Conservation (phyloP, 2,888 invertebrate species). For the Unio delphinus region DNA sequence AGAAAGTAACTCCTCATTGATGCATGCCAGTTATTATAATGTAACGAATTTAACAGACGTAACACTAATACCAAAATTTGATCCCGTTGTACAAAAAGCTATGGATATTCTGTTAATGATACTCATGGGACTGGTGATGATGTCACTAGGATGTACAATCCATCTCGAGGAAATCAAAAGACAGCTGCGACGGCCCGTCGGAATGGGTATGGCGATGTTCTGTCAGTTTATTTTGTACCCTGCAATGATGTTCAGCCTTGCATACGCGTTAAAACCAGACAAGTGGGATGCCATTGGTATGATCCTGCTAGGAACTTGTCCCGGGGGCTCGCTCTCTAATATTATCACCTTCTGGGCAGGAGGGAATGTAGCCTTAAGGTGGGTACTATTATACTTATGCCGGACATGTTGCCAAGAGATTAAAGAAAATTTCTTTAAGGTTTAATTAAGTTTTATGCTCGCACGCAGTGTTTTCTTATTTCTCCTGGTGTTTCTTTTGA, state of each 20-base stretch:
- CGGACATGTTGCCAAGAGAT: too few species aligned
- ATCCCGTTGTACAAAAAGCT: background rate
- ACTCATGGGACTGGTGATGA: constrained; percentile 11
- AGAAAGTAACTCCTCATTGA: too few species aligned
- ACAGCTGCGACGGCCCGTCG: constrained; percentile 10
- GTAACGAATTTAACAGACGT: too few species aligned
- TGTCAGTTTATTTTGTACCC: constrained; percentile 19
- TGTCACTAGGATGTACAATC: constrained; percentile 18
- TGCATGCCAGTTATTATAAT: too few species aligned
- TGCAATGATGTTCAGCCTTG: constrained; percentile 13
- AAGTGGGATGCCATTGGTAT: constrained; percentile 18
- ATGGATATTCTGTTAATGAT: constrained; percentile 6
- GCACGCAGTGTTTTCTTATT: too few species aligned
- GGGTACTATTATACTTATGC: background rate
- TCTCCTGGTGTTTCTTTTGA: too few species aligned
- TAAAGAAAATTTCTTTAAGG: too few species aligned
- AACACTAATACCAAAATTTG: too few species aligned
- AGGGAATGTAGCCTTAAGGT: constrained; percentile 19
- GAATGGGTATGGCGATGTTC: constrained; percentile 10
- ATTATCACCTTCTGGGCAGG: constrained; percentile 14
- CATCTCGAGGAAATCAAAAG: constrained; percentile 3
- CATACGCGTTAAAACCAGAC: constrained; percentile 9
- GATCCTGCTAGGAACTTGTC: constrained; percentile 17
- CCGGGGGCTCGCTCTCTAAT: constrained; percentile 18
- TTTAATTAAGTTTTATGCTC: too few species aligned